phyloP scores from a whole-genome alignment of 1,140 invertebrate species.

The Dendroctonus valens region DNA sequence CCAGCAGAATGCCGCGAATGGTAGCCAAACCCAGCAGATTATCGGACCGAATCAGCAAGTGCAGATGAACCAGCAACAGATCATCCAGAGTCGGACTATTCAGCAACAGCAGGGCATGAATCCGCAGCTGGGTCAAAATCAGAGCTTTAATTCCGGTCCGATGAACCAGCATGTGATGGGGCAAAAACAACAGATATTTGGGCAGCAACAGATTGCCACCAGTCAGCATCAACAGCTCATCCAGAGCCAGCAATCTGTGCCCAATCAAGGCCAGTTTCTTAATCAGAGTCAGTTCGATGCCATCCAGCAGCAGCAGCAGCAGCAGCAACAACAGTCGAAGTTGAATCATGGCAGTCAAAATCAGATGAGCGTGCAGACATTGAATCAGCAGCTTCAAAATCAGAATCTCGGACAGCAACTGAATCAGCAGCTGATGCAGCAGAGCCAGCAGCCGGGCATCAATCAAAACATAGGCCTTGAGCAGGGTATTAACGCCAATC shows the following conservation, averaged over 20 bases:
- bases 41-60: constrained; percentile 18
- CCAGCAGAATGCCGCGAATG: not conserved
- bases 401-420: constrained; percentile 40
- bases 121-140: constrained; percentile 32
- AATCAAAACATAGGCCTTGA: constrained; percentile 2
- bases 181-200: constrained; percentile 36
- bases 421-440: constrained; percentile 41
- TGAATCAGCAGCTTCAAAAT: constrained; percentile 35
- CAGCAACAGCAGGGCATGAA: constrained; percentile 38
- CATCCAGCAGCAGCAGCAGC: constrained; percentile 29
- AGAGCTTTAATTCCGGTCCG: constrained; percentile 27
- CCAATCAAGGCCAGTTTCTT: constrained; percentile 32
- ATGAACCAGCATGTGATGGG: constrained; percentile 29
- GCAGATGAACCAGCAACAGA: constrained; percentile 25
- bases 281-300: constrained; percentile 34
- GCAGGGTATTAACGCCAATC: constrained; percentile 10
- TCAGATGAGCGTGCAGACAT: constrained; percentile 28
- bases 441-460: constrained; percentile 33
- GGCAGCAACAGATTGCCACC: constrained; percentile 31
- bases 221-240: constrained; percentile 38
- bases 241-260: constrained; percentile 36
- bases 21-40: constrained; percentile 18
- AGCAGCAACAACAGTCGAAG: constrained; percentile 26
- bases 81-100: constrained; percentile 24
- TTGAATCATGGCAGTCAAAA: constrained; percentile 24